Evolutionary conservation across 2,113 vertebrate genomes (phyloP), one percentile per base, ranked within the genome.

Genomic region (Neomonachus schauinslandi): DNA sequence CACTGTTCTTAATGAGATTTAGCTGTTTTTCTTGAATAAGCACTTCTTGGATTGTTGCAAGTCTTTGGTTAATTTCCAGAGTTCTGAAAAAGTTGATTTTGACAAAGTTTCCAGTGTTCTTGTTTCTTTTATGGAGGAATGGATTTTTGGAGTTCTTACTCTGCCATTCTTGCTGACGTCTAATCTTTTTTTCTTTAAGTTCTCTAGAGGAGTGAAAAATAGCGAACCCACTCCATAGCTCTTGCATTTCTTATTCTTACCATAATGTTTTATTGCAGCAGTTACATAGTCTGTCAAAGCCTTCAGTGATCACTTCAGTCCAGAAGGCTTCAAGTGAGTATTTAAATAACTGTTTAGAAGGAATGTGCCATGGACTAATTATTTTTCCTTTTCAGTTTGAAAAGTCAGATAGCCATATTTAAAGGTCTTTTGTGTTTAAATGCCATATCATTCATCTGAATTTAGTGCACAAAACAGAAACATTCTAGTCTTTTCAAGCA

Each of bases 311-410:
- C 85, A 79, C 67, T 90, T 97, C 42, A 63, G 55, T 51, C 69
- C 89, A 98, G 86, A 81, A 86, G 51, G 86, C 71, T 92, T 91
- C 67, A 57, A 92, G 22, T 63, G 39, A 94, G 8, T 89, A 74
- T 59, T 96, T 93, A 86, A 97, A 79, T 72, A 61, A 88, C 85
- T 84, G n/a, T 65, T 91, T 92, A 76, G 46, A 67, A 95, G 63
- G 49, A 91, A 76, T 71, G 55, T 31, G 31, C 14, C 92, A 59
- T 28, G 18, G 21, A 33, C 51, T 94, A 61, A 21, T 86, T 93
- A 51, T 77, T 95, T 94, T 88, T 91, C 51, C 71, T 91, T 93
- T 88, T 74, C 53, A 91, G 36, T 59, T 95, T 65, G 74, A 94
- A 97, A 91, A 65, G 46, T 74, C 71, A 80, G 28, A 89, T 59